phyloP scores from a whole-genome alignment of 2,888 invertebrate species.

The Xestia xanthographa region DNA sequence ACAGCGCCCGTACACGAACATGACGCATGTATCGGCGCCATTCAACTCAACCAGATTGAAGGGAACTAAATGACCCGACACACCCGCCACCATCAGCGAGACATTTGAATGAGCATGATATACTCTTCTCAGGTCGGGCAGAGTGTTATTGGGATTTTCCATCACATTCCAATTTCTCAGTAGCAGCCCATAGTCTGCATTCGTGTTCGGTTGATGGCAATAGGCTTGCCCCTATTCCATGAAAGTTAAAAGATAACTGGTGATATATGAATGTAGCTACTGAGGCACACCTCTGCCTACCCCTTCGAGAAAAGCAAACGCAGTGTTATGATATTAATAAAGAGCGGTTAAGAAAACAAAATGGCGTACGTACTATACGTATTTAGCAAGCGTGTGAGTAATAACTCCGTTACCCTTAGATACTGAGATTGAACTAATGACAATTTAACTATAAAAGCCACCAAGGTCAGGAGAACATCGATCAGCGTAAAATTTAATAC shows the following conservation, averaged over 20 bases:
- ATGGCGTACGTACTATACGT: background rate
- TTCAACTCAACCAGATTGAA: too few species aligned
- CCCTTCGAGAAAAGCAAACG: too few species aligned
- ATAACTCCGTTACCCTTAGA: conserved; percentile 15
- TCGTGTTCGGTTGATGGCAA: background rate
- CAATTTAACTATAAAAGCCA: background rate
- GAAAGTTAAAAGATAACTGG: background rate
- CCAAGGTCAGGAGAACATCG: conserved; percentile 1
- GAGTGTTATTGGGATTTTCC: background rate
- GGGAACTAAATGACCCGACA: too few species aligned
- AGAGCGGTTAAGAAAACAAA: background rate
- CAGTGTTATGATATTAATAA: background rate
- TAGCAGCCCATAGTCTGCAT: background rate
- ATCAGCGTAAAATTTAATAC: background rate
- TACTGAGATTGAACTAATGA: conserved; percentile 17
- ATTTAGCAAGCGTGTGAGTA: background rate
- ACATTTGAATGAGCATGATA: too few species aligned
- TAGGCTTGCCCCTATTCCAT: background rate
- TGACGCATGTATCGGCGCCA: too few species aligned
- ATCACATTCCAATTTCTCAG: background rate
- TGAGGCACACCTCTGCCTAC: background rate
- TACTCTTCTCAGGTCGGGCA: background rate
- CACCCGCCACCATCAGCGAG: too few species aligned
- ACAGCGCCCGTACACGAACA: too few species aligned
- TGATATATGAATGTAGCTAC: background rate